These are phyloP conservation scores for Callorhinus ursinus DNA, from an alignment of 2,113 vertebrate species.

Conservation along the genomic window DNA sequence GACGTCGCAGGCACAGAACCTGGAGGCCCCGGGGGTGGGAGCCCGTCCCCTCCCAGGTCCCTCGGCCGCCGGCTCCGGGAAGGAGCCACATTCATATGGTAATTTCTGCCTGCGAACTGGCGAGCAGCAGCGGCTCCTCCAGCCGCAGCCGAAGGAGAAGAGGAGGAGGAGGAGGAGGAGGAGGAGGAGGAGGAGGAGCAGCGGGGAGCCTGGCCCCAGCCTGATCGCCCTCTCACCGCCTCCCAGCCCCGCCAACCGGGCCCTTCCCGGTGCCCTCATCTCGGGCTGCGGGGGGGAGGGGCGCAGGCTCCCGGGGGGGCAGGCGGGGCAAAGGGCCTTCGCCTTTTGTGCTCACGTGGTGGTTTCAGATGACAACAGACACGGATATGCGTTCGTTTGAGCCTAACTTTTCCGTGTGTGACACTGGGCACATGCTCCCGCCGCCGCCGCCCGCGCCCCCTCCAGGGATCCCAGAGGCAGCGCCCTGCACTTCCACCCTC, in stretches of 20 bases:
- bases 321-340: neutral
- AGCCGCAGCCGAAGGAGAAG: neutral
- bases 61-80: neutral
- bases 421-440: neutral
- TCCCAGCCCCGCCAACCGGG: neutral
- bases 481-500: too few relatives aligned
- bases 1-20: neutral
- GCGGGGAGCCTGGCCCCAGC: neutral
- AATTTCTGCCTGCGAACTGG: neutral
- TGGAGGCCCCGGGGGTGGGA: neutral
- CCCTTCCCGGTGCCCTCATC: neutral
- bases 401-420: neutral
- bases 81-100: slow-evolving; percentile 45
- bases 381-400: accelerated
- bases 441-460: neutral
- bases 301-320: neutral
- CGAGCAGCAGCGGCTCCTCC: neutral
- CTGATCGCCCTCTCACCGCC: neutral
- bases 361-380: neutral
- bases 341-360: accelerated
- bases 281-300: accelerated
- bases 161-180: neutral
- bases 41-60: neutral
- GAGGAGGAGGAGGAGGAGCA: neutral
- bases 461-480: neutral